Base-by-base conservation (phyloP, 2,888 invertebrate species). In the Ischnus inquisitorius region DNA sequence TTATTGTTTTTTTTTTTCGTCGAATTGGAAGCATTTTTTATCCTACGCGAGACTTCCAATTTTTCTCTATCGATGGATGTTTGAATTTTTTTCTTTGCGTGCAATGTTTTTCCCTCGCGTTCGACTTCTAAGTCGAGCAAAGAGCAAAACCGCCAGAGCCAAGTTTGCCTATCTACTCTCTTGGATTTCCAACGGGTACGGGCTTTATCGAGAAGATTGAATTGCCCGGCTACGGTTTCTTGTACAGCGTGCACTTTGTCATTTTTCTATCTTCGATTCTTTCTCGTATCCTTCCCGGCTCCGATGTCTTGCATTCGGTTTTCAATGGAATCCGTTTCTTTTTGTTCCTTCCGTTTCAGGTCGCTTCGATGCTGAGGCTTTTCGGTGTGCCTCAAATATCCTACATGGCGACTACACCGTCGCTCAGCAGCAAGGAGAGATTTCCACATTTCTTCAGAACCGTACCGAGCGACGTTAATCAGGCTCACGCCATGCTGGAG, bases 361-460 rank as follows among this genome's bases (percentile, higher is more conserved):
- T 95, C 48, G 95, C 95, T 3, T 94, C 94, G 74, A 93, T 95
- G 87, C 91, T 95, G 39, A 90, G 94, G 43, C 89, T 94, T n/a
- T 95, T 95, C 90, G 90, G 94, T 67, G 93, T 95, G 22, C 95
- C 95, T 1, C 94, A 95, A 88, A 94, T 95, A 86, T 95, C 95
- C 64, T 95, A 95, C 89, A 93, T 94, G 92, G 94, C 95, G 12
- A 95, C 95, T 1, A 94, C 94, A 19, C 94, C 95, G 1, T 94
- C 94, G 5, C 93, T 95, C 62, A 95, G 95, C 89, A 94, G 94
- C 89, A 93, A 93, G 75, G 94, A 94, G 57, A 92, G 93, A 75
- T 95, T 94, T 87, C 94, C 94, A 3, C 95, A 94, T 87, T 95
- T 95, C 88, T 94, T 95, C 87, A 92, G 95, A 62, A 95, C 95